Evolutionary conservation across 1,140 invertebrate genomes (phyloP), one percentile per base, ranked within the genome.

Genomic region (Diprion similis): DNA sequence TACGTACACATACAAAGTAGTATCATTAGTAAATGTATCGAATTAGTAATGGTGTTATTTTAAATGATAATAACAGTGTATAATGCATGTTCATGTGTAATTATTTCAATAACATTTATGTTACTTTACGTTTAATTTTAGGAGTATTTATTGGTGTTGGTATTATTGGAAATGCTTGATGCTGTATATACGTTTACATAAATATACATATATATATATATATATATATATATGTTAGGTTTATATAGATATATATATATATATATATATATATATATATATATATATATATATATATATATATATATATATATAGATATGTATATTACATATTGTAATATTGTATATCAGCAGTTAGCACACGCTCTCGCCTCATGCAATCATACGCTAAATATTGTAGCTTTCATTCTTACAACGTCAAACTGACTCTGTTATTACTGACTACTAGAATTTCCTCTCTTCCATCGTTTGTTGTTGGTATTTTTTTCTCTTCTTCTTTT

Each of bases 111-210:
- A 76, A 74, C 75, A 74, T 76, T 74, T 77, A 48, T 6, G 46
- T 77, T 75, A 70, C 64, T 73, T 74, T 74, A 74, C 65, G 19
- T 74, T 76, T 71, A 66, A 73, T 74, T 77, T 77, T 68, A 77
- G 65, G 73, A 77, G 73, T 77, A 77, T 81, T 76, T 77, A 79
- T 84, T 83, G 83, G 82, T 84, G 82, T 84, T 83, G 81, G 79
- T 82, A 83, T 83, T 84, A 83, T 83, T 84, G 80, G 80, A 83
- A 83, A 84, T 83, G 80, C 80, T 82, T 79, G 76, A 76, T 45
- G 69, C 46, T 70, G 46, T 80, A 80, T 78, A 69, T 73, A 78
- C 77, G 73, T 77, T 75, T 76, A 78, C 75, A 75, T 80, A 80
- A 72, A 73, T 77, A 77, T 78, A 80, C 75, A 71, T 77, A 75